Evolutionary conservation across 2,797 vertebrate genomes (phyloP), one percentile per base, ranked within the genome.

Genomic region (Clarias laeviceps): DNA sequence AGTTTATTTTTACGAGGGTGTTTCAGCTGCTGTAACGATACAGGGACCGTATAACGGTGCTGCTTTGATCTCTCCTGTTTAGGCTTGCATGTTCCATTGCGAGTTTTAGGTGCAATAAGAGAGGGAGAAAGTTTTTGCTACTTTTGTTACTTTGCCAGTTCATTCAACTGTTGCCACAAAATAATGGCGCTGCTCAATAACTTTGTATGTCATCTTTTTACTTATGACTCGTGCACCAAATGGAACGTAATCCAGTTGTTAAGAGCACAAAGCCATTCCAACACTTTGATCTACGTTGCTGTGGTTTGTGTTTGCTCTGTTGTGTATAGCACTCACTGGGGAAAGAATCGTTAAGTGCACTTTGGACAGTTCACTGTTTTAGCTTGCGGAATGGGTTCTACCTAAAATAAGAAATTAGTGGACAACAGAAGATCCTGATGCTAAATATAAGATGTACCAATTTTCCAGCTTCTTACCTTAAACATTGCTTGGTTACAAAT

Each of bases 101-200:
- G 37, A 72, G 70, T 32, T 66, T 80, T 74, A 32, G 40, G 29
- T 73, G 14, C 69, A 20, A 40, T 69, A 50, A 68, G 50, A 54
- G 50, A 54, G 50, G 59, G 15, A 76, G 40, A 82, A 90, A 88
- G 86, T 90, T 90, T 87, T 45, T 59, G 17, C 57, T 74, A 86
- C 80, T 89, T 86, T 80, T 18, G 32, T 50, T 76, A 74, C 59
- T 83, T 66, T 32, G 27, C n/a, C 50, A 64, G 64, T 65, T 82
- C 68, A 61, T 82, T 76, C 84, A 88, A 50, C 88, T 84, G 84
- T 82, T 86, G 85, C 73, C 82, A n/a, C 20, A 14, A 24, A 82
- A 65, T 29, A 57, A 72, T 84, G 78, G 37, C 59, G 45, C 57
- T 56, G 64, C 74, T 74, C 61, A 37, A n/a, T 34, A 77, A 76